These are phyloP conservation scores for Amphimallon solstitiale DNA, from an alignment of 2,888 invertebrate genomes.

Conservation along the genomic window DNA sequence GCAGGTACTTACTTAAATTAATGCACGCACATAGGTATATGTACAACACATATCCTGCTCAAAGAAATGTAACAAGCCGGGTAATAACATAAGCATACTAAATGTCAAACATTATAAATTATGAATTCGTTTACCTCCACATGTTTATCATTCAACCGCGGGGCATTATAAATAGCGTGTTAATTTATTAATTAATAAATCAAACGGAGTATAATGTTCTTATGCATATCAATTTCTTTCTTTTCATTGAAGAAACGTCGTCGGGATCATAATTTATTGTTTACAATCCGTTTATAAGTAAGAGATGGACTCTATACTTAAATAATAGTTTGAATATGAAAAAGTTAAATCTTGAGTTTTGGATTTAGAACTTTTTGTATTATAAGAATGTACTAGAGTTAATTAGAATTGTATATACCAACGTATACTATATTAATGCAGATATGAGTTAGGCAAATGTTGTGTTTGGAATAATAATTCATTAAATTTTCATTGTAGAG, in stretches of 20 bases:
- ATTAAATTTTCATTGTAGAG: no score
- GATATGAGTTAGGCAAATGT: no score
- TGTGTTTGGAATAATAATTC: no score
- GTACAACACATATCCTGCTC: conserved; percentile 20
- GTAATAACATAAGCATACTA: conserved; percentile 36
- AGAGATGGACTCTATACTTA: no score
- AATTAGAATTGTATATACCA: no score
- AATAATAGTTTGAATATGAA: no score
- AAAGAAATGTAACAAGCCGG: conserved; percentile 9
- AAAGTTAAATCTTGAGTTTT: no score
- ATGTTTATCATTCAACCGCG: conserved; percentile 18
- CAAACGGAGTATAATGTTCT: conserved; percentile 33
- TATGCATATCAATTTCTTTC: conserved; percentile 17
- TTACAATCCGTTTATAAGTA: no score
- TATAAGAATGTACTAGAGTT: no score
- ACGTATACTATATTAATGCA: no score
- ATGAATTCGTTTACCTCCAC: conserved; percentile 28
- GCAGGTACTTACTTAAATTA: conserved; percentile 20
- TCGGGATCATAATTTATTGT: no score
- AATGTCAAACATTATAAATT: conserved; percentile 37
- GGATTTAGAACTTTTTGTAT: no score
- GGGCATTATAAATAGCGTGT: conserved; percentile 32
- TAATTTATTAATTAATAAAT: conserved; percentile 42
- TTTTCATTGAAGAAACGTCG: neutral
- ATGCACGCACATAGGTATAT: conserved; percentile 10